Base-by-base conservation (phyloP, 2,888 invertebrate species). In the Dicycla oo region DNA sequence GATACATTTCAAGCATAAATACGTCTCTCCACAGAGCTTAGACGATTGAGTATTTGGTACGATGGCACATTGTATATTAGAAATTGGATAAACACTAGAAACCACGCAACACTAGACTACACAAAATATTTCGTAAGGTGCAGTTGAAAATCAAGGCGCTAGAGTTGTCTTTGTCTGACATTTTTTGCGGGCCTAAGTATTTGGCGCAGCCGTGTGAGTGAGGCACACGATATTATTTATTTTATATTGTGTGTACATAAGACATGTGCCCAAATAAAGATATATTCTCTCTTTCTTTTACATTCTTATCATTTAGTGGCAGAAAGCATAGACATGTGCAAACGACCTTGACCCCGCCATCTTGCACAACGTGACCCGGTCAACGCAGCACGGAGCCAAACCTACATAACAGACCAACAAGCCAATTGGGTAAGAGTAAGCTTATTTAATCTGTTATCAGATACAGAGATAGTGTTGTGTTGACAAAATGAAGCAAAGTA, bases 321-420 rank as follows among this genome's bases (percentile, higher is more conserved):
- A 49, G n/a, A 53, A 34, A 47, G 8, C 70, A 58, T 23, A 49
- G 34, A 61, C 43, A 23, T 23, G 62, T 47, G 38, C 54, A n/a
- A 38, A 15, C 56, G 51, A 71, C 83, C 81, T 83, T 83, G 80
- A 83, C 80, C 66, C 20, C 8, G 66, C 57, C 63, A 45, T 58
- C 45, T 69, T 74, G 54, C 63, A 30, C 63, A 83, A 79, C 38
- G 38, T 70, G 73, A 82, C 69, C 83, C 57, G 70, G 77, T 84
- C 73, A 77, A 30, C 65, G 66, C 68, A 63, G 69, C 57, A 7
- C 67, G 26, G 51, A 66, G 49, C 69, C 81, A 63, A 69, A 57
- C 47, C 53, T 53, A 63, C 67, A 73, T 62, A 67, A 30, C 53
- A 61, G 30, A 51, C 23, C 13, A 26, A 60, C 49, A 45, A 60